Evolutionary conservation across 2,888 invertebrate genomes (phyloP), one percentile per base, ranked within the genome.

Genomic region (Antitype chi): DNA sequence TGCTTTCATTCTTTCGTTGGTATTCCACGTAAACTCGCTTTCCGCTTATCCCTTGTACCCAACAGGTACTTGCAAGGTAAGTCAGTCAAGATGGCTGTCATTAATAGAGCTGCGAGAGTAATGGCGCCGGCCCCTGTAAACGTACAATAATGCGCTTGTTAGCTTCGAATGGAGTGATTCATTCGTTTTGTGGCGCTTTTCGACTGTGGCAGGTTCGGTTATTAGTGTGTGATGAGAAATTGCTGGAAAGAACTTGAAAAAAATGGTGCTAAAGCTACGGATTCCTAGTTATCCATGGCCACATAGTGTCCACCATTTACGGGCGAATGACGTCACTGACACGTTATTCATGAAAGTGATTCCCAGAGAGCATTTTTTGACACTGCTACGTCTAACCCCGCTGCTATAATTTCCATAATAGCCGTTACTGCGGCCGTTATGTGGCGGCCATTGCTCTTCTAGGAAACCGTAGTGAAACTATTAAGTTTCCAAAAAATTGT

Each of bases 51-150:
- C 4, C 81, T 90, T 81, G 74, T 6, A n/a, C 90, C 38, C 28
- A 53, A 70, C 79, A 86, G 89, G 83, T 86, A 82, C 81, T 81
- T 85, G 89, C 90, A 94, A 95, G 95, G 95, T 95, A 95, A 94
- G 94, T 94, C 94, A 94, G 94, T 93, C 94, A 93, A 94, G 95
- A 93, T 91, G 94, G 90, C 90, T 91, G 95, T 95, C 95, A 95
- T 95, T 95, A 95, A 95, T 95, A 95, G 93, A 86, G 88, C 87
- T 80, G 91, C 90, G 93, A 94, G 95, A 95, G 92, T 93, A 93
- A 95, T 94, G 94, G 93, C 82, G 85, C 86, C 81, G 78, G 78
- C 87, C 82, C 90, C 91, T 87, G 92, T 93, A 93, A 94, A 92
- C 92, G 92, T 87, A 90, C 90, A 91, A 92, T 94, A 94, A 94